Base-by-base conservation (phyloP, 2,888 invertebrate species). In the Lottia scabra region DNA sequence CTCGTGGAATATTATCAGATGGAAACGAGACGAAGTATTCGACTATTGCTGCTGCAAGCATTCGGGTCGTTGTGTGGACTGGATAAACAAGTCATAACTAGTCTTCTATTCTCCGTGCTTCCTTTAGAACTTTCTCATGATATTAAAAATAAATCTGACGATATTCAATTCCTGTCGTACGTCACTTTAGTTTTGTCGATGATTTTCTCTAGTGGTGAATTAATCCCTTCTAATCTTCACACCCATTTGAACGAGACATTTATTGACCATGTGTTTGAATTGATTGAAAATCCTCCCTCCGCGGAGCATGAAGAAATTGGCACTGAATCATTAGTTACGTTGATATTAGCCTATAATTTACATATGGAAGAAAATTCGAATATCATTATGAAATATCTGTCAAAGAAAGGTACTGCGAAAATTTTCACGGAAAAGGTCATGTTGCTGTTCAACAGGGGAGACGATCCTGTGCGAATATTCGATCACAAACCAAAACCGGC, bases 1-100 rank as follows among this genome's bases (percentile, higher is more conserved):
- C 91, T 98, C 73, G 95, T 96, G 71, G 94, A 96, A 85, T 98
- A 96, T 91, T 98, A 97, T 90, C 98, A 98, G 91, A 97, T 97
- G 97, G 89, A 89, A 73, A 85, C 86, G 0, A 79, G 89, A 19
- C 73, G 82, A 15, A 75, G 77, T 1, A 76, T 89, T 74, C 92
- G 96, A 77, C 94, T 95, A 85, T 91, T 95, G 13, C 91, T 97
- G 63, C 90, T 97, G 72, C 92, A 96, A 91, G 94, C 95, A 10
- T 96, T 97, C 89, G 95, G 95, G 26, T 94, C 95, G 44, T 94
- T 97, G 92, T 96, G 96, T 86, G 94, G 94, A 44, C 91, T 97
- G 75, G 96, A 96, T 89, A 92, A 93, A 72, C 93, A 94, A 5
- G 94, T 95, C 63, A 92, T 96, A 46, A 94, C 93, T 68, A 94